A percentile compares a stretch with the other conserved stretches of the same genome.
These are phyloP conservation scores for Cheilosia scutellata DNA, from an alignment of 2,888 invertebrate species.

Conservation along the genomic window DNA sequence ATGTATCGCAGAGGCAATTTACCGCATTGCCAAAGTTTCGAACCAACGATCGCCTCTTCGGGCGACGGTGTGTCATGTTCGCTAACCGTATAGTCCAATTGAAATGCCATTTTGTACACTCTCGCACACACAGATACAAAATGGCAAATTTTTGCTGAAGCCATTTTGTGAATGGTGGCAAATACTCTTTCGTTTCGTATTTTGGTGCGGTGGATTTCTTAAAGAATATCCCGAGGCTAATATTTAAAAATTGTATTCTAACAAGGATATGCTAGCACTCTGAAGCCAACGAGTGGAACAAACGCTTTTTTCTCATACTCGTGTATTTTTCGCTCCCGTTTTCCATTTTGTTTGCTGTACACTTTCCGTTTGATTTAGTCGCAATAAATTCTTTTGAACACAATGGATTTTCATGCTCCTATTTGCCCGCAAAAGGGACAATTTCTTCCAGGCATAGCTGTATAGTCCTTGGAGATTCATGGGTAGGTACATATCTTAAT, in stretches of 20 bases:
- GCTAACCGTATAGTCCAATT: neutral
- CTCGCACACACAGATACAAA: neutral
- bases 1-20: constrained; percentile 24
- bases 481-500: too few species aligned
- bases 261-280: constrained; percentile 30
- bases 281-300: constrained; percentile 17
- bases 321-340: neutral
- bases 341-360: constrained; percentile 9
- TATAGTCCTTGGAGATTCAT: neutral
- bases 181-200: constrained; percentile 11
- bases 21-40: constrained; percentile 27
- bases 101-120: neutral
- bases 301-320: neutral
- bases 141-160: constrained; percentile 15
- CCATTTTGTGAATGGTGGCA: constrained; percentile 34
- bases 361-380: constrained; percentile 49
- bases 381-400: constrained; percentile 25
- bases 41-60: neutral
- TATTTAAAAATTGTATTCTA: constrained; percentile 48
- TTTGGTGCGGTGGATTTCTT: constrained; percentile 34
- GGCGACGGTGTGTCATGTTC: neutral
- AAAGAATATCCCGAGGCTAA: constrained; percentile 48
- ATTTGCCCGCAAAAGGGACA: constrained; percentile 17
- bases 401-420: constrained; percentile 23
- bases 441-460: neutral